Conservation (phyloP, 2,797 vertebrate genomes). For the Poecilia gillii region DNA sequence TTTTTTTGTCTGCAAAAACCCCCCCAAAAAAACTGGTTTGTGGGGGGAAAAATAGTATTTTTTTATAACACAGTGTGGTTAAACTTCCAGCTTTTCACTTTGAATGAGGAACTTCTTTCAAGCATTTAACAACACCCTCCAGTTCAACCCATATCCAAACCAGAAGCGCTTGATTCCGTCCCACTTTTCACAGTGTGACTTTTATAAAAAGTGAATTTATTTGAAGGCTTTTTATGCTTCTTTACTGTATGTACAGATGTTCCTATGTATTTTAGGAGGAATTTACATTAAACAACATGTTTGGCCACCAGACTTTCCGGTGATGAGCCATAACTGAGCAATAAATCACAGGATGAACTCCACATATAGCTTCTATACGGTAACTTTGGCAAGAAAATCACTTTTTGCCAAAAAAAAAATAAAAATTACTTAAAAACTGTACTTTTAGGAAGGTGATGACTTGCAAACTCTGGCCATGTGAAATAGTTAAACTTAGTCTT, state of each 20-base stretch:
- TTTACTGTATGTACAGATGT: not conserved
- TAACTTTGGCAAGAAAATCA: no score
- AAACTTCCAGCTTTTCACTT: not conserved
- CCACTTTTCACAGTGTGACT: not conserved
- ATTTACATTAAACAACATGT: not conserved
- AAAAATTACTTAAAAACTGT: no score
- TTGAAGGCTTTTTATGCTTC: not conserved
- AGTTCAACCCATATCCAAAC: not conserved
- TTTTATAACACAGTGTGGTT: not conserved
- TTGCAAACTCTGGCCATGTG: not conserved
- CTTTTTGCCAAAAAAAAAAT: no score
- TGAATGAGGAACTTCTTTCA: not conserved
- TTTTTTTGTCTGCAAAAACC: not conserved
- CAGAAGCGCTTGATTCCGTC: not conserved
- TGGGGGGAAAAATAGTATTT: not conserved
- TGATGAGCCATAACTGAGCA: not conserved
- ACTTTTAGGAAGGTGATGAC: no score
- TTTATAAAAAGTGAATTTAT: not conserved
- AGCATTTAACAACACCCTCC: not conserved
- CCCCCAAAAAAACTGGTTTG: not conserved
- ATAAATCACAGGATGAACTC: not conserved
- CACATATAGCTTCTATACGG: not conserved
- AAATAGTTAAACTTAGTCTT: not conserved
- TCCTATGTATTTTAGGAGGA: not conserved
- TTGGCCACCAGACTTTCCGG: not conserved